Evolutionary conservation across 2,113 vertebrate species (phyloP).

Genomic region (Thinocorus orbignyianus): DNA sequence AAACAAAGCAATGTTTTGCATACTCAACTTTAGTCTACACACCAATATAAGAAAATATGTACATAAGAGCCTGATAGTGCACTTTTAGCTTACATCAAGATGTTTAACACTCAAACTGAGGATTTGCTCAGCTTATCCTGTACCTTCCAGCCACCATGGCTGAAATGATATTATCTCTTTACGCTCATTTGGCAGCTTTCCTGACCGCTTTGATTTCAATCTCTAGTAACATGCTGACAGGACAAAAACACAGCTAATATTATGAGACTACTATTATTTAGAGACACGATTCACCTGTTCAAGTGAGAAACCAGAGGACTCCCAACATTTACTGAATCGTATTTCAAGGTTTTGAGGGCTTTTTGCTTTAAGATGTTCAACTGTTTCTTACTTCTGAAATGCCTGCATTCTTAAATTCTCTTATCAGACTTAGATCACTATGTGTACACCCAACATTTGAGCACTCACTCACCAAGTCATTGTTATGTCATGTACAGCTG

Average conservation of each 20-base stretch:
- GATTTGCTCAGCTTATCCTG: constrained; percentile 20
- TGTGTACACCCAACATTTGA: not conserved
- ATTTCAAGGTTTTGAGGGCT: not conserved
- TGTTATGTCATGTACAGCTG: not conserved
- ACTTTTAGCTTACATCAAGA: not conserved
- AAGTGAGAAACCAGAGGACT: constrained; percentile 9
- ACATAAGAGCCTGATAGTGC: not conserved
- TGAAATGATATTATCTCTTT: constrained; percentile 19
- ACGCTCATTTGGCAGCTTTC: constrained; percentile 34
- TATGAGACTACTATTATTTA: not conserved
- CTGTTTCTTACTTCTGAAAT: not conserved
- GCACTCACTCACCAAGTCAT: not conserved
- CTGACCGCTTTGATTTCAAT: constrained; percentile 17
- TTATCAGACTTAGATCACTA: not conserved
- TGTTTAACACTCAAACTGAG: not conserved
- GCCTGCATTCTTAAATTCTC: not conserved
- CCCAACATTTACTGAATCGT: not conserved
- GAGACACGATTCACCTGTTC: not conserved
- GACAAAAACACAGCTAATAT: constrained; percentile 5
- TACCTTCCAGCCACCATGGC: not conserved
- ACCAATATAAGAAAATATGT: not conserved
- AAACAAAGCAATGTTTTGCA: not conserved
- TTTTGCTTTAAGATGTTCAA: not conserved
- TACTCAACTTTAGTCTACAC: not conserved
- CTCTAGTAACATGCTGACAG: constrained; percentile 11